A percentile compares a stretch with the other conserved stretches of the same genome.
These are phyloP conservation scores for Pristionchus mayeri DNA, from an alignment of 2,888 invertebrate species.

Conservation along the genomic window DNA sequence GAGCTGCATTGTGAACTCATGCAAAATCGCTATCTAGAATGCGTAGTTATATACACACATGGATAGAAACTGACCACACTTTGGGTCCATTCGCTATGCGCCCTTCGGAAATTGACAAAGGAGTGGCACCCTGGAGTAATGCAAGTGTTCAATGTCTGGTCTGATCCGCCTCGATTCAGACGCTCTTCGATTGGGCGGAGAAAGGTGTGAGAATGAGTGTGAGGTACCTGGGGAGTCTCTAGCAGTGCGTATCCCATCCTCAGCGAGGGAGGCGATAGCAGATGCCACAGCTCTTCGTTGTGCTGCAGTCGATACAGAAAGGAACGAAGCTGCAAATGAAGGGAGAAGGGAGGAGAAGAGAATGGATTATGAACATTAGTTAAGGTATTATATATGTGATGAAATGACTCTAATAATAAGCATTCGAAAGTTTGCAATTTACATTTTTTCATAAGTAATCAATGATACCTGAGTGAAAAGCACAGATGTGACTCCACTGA, in stretches of 20 bases:
- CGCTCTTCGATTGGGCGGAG: no score
- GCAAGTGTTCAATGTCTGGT: background rate
- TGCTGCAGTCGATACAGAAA: background rate
- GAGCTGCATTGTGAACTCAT: no score
- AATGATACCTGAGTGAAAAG: constrained; percentile 10
- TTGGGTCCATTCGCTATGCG: constrained; percentile 13
- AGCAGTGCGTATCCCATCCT: constrained; percentile 22
- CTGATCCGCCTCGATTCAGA: no score
- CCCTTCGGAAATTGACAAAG: constrained; percentile 7
- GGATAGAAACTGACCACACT: background rate
- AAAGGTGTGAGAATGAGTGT: no score
- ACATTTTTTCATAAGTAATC: no score
- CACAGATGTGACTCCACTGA: background rate
- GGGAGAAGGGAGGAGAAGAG: no score
- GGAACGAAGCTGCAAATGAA: background rate
- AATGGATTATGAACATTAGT: no score
- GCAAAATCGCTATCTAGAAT: no score
- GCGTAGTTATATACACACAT: no score
- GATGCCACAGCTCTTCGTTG: constrained; percentile 17
- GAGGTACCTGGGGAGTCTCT: constrained; percentile 35
- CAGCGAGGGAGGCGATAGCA: background rate
- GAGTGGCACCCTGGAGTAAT: background rate
- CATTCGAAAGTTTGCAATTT: no score
- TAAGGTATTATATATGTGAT: no score
- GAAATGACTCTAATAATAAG: no score